Conservation (phyloP, 2,113 vertebrate species). For the Potamarius usumacintae region DNA sequence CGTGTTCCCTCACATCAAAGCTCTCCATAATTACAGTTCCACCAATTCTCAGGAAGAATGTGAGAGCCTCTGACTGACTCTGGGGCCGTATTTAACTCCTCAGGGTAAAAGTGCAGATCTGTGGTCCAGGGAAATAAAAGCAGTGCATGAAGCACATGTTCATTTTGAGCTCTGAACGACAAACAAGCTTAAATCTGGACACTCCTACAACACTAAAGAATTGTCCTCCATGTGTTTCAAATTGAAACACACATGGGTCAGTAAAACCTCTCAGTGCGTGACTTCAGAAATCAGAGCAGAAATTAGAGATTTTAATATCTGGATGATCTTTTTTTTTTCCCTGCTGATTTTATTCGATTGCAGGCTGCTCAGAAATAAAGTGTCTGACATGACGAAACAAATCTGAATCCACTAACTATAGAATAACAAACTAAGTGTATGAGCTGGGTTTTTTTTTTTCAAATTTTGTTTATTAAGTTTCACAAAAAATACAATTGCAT, state of each 20-base stretch:
- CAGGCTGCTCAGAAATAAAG: neutral
- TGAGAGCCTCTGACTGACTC: neutral
- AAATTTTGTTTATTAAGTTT: too few relatives aligned
- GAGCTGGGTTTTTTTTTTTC: neutral
- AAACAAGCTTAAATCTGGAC: neutral
- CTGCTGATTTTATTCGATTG: neutral
- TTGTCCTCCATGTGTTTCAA: neutral
- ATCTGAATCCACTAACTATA: neutral
- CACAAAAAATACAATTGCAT: too few relatives aligned
- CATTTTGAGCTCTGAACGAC: neutral
- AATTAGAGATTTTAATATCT: neutral
- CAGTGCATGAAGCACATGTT: neutral
- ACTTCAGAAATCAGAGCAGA: neutral
- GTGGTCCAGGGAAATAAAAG: neutral
- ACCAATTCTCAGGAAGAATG: neutral
- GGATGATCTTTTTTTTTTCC: neutral
- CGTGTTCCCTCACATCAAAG: neutral
- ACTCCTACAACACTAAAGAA: neutral
- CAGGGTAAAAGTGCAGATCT: neutral
- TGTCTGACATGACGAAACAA: neutral
- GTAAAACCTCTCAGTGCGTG: neutral
- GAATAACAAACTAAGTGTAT: neutral
- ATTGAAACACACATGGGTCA: neutral
- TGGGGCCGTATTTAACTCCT: neutral
- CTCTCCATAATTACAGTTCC: neutral